Conservation (phyloP, 1,140 invertebrate genomes). For the Tetraneura akinire region DNA sequence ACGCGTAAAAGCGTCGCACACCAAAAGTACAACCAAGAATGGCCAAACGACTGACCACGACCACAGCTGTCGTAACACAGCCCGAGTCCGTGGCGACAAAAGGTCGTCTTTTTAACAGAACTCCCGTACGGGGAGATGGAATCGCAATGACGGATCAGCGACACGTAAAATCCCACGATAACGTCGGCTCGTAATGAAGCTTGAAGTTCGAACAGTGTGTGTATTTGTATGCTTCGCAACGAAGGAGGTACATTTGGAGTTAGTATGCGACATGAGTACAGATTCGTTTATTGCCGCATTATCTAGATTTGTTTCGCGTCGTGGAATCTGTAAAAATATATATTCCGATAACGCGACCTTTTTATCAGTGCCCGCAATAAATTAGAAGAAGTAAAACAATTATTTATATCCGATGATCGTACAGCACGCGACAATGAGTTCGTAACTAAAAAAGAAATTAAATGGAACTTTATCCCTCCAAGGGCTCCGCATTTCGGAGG, state of each 20-base stretch:
- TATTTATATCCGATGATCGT: background rate
- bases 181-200: too few relatives aligned
- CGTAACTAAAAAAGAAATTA: conserved; percentile 54
- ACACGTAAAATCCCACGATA: too few relatives aligned
- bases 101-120: too few relatives aligned
- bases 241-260: conserved; percentile 57
- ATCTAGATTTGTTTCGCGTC: conserved; percentile 56
- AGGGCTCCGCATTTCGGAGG: conserved; percentile 59
- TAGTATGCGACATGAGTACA: conserved; percentile 55
- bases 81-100: too few relatives aligned
- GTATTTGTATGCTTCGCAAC: conserved; percentile 56
- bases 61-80: too few relatives aligned
- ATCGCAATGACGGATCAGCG: too few relatives aligned
- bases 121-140: too few relatives aligned
- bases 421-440: background rate
- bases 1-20: too few relatives aligned
- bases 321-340: conserved; percentile 56
- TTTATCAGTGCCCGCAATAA: conserved; percentile 57
- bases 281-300: conserved; percentile 57
- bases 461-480: conserved; percentile 60
- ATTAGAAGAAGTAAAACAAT: conserved; percentile 9
- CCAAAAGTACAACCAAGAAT: too few relatives aligned
- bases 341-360: conserved; percentile 59
- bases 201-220: too few relatives aligned
- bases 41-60: too few relatives aligned